Percentiles rank a stretch among this genome's conserved stretches.
phyloP scores from a whole-genome alignment of 92 coral and sea anemone species.

The Micromussa lordhowensis region DNA sequence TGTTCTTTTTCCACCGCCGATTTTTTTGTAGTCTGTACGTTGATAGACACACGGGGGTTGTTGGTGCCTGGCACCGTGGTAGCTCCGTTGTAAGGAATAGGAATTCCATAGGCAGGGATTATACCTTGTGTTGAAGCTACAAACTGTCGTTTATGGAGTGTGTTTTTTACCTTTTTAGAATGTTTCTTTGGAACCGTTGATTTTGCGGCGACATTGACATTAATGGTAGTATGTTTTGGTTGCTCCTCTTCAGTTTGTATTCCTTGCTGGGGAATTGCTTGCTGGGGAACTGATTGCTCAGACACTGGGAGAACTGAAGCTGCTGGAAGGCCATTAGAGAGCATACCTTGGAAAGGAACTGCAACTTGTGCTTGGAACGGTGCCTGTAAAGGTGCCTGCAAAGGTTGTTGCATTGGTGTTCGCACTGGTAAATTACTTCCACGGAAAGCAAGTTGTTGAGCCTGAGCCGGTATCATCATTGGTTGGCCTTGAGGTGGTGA shows the following conservation, averaged over 20 bases:
- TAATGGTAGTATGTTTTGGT: constrained; percentile 57
- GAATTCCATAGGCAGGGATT: neutral
- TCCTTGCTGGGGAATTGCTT: too few relatives aligned
- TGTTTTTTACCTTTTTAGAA: constrained; percentile 28
- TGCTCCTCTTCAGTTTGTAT: constrained; percentile 1
- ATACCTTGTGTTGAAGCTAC: neutral
- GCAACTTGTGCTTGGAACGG: constrained; percentile 20
- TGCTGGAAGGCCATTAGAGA: constrained; percentile 10
- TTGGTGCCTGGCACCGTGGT: neutral
- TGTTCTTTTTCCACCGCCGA: constrained; percentile 23
- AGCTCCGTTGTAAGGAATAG: neutral
- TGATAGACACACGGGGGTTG: constrained; percentile 34
- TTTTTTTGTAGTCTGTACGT: constrained; percentile 26
- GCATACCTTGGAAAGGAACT: constrained; percentile 17
- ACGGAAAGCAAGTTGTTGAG: constrained; percentile 28
- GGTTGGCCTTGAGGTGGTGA: constrained; percentile 4
- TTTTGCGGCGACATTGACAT: constrained; percentile 67
- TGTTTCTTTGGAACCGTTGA: constrained; percentile 57
- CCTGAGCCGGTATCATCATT: neutral
- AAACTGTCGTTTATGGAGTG: constrained; percentile 23
- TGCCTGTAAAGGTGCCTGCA: constrained; percentile 39
- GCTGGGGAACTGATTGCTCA: constrained; percentile 12
- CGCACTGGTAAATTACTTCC: constrained; percentile 25
- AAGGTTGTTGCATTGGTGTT: constrained; percentile 11
- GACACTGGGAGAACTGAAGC: neutral